These are phyloP conservation scores for Megalopta genalis DNA, from an alignment of 1,140 invertebrate genomes.

Conservation along the genomic window DNA sequence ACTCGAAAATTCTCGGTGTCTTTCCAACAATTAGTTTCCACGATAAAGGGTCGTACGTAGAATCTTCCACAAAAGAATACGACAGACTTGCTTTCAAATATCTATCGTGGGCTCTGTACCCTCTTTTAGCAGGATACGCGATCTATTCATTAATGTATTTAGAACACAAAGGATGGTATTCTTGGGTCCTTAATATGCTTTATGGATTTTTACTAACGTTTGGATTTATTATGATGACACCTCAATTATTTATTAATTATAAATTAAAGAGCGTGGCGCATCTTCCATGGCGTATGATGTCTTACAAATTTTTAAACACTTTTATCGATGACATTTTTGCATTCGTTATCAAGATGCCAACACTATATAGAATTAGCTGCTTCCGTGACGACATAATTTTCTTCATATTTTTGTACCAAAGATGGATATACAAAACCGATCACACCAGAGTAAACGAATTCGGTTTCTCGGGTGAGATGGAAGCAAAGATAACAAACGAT, in stretches of 20 bases:
- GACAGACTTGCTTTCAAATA: conserved; percentile 98
- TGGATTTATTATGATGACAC: conserved; percentile 99
- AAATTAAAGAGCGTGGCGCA: conserved; percentile 99
- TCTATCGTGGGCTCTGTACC: conserved; percentile 97
- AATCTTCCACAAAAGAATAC: conserved; percentile 96
- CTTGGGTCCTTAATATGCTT: conserved; percentile 95
- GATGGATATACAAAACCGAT: conserved; percentile 98
- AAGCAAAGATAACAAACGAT: conserved; percentile 62
- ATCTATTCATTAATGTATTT: conserved; percentile 98
- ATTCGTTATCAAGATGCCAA: conserved; percentile 99
- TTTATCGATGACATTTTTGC: conserved; percentile 99
- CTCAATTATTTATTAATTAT: conserved; percentile 99
- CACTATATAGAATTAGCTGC: conserved; percentile 96
- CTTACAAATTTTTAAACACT: conserved; percentile 99
- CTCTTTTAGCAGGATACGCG: conserved; percentile 94
- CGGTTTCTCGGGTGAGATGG: conserved; percentile 91
- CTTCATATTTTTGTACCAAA: conserved; percentile 98
- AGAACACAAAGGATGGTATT: conserved; percentile 99
- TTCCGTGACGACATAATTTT: conserved; percentile 99
- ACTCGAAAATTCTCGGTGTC: conserved; percentile 87
- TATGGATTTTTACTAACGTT: conserved; percentile 99
- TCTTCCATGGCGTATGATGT: conserved; percentile 99
- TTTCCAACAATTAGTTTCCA: conserved; percentile 90
- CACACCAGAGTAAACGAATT: conserved; percentile 97
- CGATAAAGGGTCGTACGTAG: conserved; percentile 98